Base-by-base conservation (phyloP, 2,888 invertebrate genomes). In the Crematogaster levior region DNA sequence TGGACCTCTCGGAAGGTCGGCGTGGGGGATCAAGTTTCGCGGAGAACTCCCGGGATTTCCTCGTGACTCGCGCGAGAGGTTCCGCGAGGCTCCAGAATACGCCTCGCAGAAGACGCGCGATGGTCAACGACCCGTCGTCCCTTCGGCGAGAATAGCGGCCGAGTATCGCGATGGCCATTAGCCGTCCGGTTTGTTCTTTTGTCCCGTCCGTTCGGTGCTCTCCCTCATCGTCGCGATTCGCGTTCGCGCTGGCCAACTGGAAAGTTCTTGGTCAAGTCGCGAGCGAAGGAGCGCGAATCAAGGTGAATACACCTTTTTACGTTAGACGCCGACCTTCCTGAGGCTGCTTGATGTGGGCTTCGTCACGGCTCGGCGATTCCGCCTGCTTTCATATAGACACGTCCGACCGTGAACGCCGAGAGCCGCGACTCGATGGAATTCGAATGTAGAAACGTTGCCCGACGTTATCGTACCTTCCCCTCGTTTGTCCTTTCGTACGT, bases 301-400 rank as follows among this genome's bases (percentile, higher is more conserved):
- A 89, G 90, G 90, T 89, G 90, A 88, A 87, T 90, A 90, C 85
- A 89, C 87, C 90, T 89, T 90, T 90, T 89, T 87, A 85, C 85
- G 83, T 85, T 83, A 77, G 77, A 79, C 75, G 80, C 48, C 88
- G 87, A 88, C 88, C 90, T 88, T 89, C 90, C 86, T 79, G 86
- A 82, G 77, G 70, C 70, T 68, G 86, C 82, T 77, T 61, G 90
- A 90, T 87, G 87, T 86, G 90, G 85, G 85, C 87, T 87, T 74
- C 85, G 89, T 90, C 88, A 89, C 85, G 90, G 84, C 90, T 89
- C 87, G 87, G 82, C 87, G 85, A 84, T 86, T 56, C 53, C 56
- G 24, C 56, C 84, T 80, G 84, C 86, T 83, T 88, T 88, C 84
- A 85, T 87, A 77, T 79, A 79, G 82, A 85, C 82, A 88, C 84